Conservation (phyloP, 1,140 invertebrate genomes). For the Acromyrmex echinatior region DNA sequence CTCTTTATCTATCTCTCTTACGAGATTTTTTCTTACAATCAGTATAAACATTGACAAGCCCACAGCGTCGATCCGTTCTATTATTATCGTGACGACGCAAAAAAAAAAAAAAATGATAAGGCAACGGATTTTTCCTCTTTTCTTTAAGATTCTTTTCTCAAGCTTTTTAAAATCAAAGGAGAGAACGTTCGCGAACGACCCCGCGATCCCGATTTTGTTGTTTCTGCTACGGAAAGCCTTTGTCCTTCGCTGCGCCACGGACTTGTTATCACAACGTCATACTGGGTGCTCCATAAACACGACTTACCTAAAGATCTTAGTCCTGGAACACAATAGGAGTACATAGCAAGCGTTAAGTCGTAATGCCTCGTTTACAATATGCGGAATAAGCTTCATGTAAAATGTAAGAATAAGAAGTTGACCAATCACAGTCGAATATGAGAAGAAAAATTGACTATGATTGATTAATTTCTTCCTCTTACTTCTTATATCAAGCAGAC, state of each 20-base stretch:
- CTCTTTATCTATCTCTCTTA: conserved; percentile 30
- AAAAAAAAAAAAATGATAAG: background rate
- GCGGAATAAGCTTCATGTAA: too few species aligned
- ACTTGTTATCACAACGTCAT: conserved; percentile 9
- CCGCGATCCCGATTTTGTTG: background rate
- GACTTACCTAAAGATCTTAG: too few species aligned
- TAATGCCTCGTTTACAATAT: too few species aligned
- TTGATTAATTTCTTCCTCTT: too few species aligned
- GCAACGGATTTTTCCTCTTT: background rate
- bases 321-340: too few species aligned
- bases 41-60: background rate
- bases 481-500: too few species aligned
- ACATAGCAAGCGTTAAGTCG: too few species aligned
- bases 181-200: background rate
- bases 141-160: background rate
- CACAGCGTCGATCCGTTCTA: too few species aligned
- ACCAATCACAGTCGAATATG: too few species aligned
- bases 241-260: conserved; percentile 5
- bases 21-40: conserved; percentile 4
- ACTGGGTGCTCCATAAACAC: background rate
- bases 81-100: background rate
- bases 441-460: too few species aligned
- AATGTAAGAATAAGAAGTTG: too few species aligned
- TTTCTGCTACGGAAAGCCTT: background rate
- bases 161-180: background rate